Percentiles rank a stretch among this genome's conserved stretches.
Conservation (phyloP, 2,888 invertebrate genomes). For the Ametastegia equiseti region DNA sequence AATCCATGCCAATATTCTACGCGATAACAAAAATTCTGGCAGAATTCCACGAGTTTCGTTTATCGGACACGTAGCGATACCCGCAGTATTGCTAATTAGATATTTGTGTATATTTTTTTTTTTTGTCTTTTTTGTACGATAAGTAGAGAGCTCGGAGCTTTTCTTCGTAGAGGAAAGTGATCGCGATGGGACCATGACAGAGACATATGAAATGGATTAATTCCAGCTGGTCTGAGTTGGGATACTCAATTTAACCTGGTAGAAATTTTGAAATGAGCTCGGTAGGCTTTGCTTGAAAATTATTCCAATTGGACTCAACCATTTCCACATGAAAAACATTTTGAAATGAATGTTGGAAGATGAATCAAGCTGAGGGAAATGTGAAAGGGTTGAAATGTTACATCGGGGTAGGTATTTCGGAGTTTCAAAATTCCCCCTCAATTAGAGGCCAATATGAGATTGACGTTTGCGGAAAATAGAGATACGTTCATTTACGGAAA, state of each 20-base stretch:
- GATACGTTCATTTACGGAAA: not conserved
- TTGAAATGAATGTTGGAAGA: not conserved
- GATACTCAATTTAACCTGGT: not conserved
- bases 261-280: not conserved
- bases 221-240: not conserved
- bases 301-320: not conserved
- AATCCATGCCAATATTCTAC: conserved; percentile 17
- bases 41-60: not conserved
- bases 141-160: not conserved
- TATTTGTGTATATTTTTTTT: conserved; percentile 2
- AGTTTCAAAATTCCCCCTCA: conserved; percentile 5
- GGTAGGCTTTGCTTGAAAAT: not conserved
- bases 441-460: not conserved
- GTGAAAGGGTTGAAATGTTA: conserved; percentile 3
- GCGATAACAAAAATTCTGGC: conserved; percentile 24
- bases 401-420: not conserved
- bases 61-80: conserved; percentile 6
- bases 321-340: conserved; percentile 13
- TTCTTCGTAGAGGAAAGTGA: not conserved
- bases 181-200: not conserved
- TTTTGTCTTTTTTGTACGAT: not conserved
- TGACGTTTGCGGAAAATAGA: not conserved
- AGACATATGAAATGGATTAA: not conserved
- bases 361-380: not conserved
- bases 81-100: conserved; percentile 9